These are phyloP conservation scores for Scrobipalpa atriplicella DNA, from an alignment of 2,888 invertebrate genomes.

Conservation along the genomic window DNA sequence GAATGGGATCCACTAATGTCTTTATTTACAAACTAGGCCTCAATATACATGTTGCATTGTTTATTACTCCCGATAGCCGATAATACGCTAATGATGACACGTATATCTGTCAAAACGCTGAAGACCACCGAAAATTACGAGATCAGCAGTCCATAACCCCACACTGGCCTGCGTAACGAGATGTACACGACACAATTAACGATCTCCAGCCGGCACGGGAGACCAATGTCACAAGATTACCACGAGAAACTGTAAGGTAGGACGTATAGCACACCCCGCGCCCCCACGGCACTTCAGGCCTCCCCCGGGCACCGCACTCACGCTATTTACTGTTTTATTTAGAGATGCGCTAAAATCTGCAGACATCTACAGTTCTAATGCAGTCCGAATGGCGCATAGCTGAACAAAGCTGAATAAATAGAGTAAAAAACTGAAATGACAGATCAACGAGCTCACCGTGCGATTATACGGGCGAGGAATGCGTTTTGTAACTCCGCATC, in stretches of 20 bases:
- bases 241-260: constrained; percentile 41
- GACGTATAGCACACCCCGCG: constrained; percentile 47
- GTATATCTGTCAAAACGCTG: constrained; percentile 40
- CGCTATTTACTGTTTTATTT: constrained; percentile 56
- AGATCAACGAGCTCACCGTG: constrained; percentile 68
- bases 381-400: constrained; percentile 79
- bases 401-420: constrained; percentile 78
- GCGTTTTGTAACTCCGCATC: constrained; percentile 61
- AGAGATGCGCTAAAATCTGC: constrained; percentile 64
- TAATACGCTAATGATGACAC: constrained; percentile 43
- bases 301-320: constrained; percentile 56
- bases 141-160: constrained; percentile 43
- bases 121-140: constrained; percentile 38
- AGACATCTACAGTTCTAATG: constrained; percentile 69
- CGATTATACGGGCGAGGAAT: constrained; percentile 50
- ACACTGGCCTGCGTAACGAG: constrained; percentile 56
- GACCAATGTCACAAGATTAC: constrained; percentile 45
- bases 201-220: constrained; percentile 66
- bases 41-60: constrained; percentile 68
- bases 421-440: constrained; percentile 77
- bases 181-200: constrained; percentile 56
- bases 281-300: constrained; percentile 47
- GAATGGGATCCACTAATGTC: constrained; percentile 25
- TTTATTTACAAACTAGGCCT: constrained; percentile 62
- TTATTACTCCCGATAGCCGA: constrained; percentile 49